These are phyloP conservation scores for Drosophila novamexicana DNA, from an alignment of 1,140 invertebrate species.

Conservation along the genomic window DNA sequence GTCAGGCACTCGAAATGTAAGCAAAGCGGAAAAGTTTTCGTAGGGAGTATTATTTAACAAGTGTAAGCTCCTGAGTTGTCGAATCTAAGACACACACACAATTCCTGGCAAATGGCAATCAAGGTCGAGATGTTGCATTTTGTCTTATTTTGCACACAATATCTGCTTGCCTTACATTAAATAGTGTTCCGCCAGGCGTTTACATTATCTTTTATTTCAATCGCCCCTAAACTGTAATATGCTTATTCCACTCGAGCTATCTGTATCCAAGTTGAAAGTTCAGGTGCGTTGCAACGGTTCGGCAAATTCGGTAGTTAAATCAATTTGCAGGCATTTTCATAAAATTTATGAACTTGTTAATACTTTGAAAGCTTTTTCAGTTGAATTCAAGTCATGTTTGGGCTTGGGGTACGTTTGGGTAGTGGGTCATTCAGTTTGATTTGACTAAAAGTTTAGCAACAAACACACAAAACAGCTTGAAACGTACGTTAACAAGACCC, in stretches of 20 bases:
- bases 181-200: background rate
- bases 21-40: background rate
- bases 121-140: background rate
- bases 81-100: background rate
- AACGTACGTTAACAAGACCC: constrained; percentile 63
- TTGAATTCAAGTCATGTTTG: constrained; percentile 44
- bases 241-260: constrained; percentile 27
- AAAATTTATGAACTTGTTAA: constrained; percentile 62
- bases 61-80: background rate
- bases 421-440: constrained; percentile 64
- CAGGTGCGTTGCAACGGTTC: constrained; percentile 10
- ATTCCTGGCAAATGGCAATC: background rate
- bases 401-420: background rate
- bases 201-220: background rate
- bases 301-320: constrained; percentile 34
- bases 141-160: constrained; percentile 6
- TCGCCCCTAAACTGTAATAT: background rate
- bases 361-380: constrained; percentile 70
- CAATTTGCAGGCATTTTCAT: constrained; percentile 31
- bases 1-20: constrained; percentile 5
- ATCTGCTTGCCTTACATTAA: background rate
- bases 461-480: constrained; percentile 37
- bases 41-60: background rate
- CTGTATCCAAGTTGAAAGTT: constrained; percentile 11
- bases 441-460: constrained; percentile 61